Evolutionary conservation across 2,888 invertebrate genomes (phyloP), one percentile per base, ranked within the genome.

Genomic region (Hipparchia semele): DNA sequence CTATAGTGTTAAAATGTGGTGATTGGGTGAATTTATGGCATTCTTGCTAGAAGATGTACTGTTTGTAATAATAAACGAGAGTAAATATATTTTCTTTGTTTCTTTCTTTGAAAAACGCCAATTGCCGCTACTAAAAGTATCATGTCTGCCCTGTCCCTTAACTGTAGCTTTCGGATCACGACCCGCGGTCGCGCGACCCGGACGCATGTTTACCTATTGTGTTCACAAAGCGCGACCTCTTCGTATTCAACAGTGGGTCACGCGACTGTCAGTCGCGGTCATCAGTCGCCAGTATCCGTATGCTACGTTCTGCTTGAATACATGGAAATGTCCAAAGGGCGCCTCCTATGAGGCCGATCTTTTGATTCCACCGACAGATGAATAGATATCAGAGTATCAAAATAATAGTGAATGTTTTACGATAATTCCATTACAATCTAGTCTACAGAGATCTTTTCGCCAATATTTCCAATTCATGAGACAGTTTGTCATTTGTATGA

Each of bases 401-500:
- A 12, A 12, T 64, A 51, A 51, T 51, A 23, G 51, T 0, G 23
- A 64, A 64, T 64, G 49, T 64, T 64, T 23, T 23, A 64, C 6
- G 62, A 62, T 64, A 49, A 64, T 64, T 64, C 64, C 67, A n/a
- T 56, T 56, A 67, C 67, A 68, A 68, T 68, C 46, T 68, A 51
- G 68, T 56, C 33, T 68, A 59, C 68, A 68, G 46, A 59, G 68
- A 68, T 68, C 66, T 66, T 66, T 66, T 65, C 59, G 61, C 60
- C 61, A 67, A 61, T 72, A 72, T 72, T 72, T 68, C 67, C 67
- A 62, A 60, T 71, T 66, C 60, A 72, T 68, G 72, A 66, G 72
- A 68, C 61, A 68, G 53, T 62, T 68, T 72, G 72, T 68, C 72
- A 68, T 72, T 72, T 62, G 61, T 68, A 68, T 68, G 56, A 72